Conservation (phyloP, 2,797 vertebrate species). For the Mareca strepera region DNA sequence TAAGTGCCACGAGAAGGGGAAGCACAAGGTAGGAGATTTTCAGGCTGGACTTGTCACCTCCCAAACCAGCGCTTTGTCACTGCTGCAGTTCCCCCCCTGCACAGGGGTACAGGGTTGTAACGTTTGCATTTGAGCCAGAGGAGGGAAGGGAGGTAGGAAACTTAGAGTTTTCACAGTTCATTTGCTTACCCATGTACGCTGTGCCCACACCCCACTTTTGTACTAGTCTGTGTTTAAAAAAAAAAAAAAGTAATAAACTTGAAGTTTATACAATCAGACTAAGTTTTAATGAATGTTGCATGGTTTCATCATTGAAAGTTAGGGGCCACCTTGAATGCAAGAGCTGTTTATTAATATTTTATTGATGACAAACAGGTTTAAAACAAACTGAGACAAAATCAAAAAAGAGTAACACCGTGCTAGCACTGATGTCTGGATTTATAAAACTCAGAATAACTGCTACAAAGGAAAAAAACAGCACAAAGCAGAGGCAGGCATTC, state of each 20-base stretch:
- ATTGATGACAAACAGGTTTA: conserved; percentile 84
- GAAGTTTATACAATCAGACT: conserved; percentile 57
- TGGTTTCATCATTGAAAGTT: not conserved
- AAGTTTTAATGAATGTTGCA: conserved; percentile 32
- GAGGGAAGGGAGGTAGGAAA: not conserved
- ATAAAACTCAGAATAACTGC: conserved; percentile 70
- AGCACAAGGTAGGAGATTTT: not conserved
- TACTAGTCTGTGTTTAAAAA: conserved; percentile 48
- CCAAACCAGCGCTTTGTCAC: accelerated
- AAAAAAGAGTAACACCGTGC: conserved; percentile 74
- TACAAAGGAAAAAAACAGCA: conserved; percentile 76
- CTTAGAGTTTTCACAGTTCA: not conserved
- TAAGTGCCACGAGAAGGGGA: not conserved
- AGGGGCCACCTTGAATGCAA: conserved; percentile 65
- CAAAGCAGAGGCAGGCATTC: conserved; percentile 78
- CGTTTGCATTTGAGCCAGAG: too few species aligned
- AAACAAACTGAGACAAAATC: conserved; percentile 81
- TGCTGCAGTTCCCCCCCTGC: not conserved
- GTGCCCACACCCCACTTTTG: conserved; percentile 8
- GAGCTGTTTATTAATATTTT: conserved; percentile 83
- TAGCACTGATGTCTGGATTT: conserved; percentile 76
- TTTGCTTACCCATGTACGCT: not conserved
- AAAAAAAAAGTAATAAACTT: conserved; percentile 31
- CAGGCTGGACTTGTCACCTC: not conserved
- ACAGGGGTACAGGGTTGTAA: too few species aligned